Base-by-base conservation (phyloP, 1,140 invertebrate genomes). In the Polyergus mexicanus region DNA sequence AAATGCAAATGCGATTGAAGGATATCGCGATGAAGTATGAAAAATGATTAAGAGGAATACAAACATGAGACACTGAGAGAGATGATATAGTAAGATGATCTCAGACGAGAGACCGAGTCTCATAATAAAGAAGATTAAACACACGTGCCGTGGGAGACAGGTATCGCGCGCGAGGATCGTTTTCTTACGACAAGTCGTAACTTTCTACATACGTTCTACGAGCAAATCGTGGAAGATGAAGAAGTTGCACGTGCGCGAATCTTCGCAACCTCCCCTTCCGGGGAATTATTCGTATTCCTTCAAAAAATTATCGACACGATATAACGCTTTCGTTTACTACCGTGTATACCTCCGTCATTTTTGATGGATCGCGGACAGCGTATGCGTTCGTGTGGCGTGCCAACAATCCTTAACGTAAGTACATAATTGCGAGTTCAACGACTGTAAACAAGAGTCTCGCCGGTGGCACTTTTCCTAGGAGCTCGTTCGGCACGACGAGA, bases 51-150 rank as follows among this genome's bases (percentile, higher is more conserved):
- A 81, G 38, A 32, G 54, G 72, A 58, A 81, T 65, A 77, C 19
- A 81, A 60, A 47, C 38, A 25, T 19, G 38, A 32, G n/a, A 66
- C 2, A 47, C 35, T 16, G 35, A 4, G 6, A 25, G 51, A 83
- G 56, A 47, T 60, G 54, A 72, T 72, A 68, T 63, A 60, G 54
- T 83, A 83, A 83, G 38, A 72, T 69, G 68, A 83, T 83, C 78
- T 47, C 68, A 32, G 51, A 56, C 77, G 54, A 32, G 54, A 32
- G n/a, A 2, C 54, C 19, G 38, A 44, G 35, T 47, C 47, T 51
- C 32, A 41, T 41, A 80, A 74, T 81, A 74, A 74, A 32, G 63
- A 80, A 54, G 66, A 81, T 60, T 80, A 80, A 69, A 80, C 47
- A 69, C 77, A 65, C 63, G 63, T 80, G 62, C 77, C n/a, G 11